Evolutionary conservation across 2,113 vertebrate species (phyloP), one percentile per base, ranked within the genome.

Genomic region (Sterrhoptilus dennistouni): DNA sequence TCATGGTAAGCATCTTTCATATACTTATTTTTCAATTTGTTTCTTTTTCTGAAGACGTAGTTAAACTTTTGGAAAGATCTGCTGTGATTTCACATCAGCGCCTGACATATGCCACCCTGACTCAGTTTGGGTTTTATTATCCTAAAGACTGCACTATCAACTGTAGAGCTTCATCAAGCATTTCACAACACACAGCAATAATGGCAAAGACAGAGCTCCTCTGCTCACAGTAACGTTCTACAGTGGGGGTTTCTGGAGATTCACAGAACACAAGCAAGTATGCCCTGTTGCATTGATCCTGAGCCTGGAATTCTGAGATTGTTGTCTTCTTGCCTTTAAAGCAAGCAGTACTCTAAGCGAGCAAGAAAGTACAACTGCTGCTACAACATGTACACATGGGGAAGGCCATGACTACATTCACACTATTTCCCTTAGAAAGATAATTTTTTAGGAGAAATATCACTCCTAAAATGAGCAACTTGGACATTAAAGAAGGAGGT

Each of bases 381-480:
- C 18, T 74, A 0, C n/a, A 35, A 59, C 8, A 52, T 0, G 0
- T 19, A 23, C 7, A 9, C 4, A 3, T 18, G 60, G 22, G 17
- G 36, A 93, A 52, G 24, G 17, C 8, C 16, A 18, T 20, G 12
- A 4, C 10, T 71, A 3, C 8, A 40, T 60, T 71, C 8, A 23
- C 1, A 6, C 1, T 4, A 4, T 69, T 79, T 82, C 80, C 33
- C 22, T 60, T 42, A 40, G 12, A 5, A 31, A 64, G 27, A 17
- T 54, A 56, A 42, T 44, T 59, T 70, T 87, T 53, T 22, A 61
- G 66, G 38, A 49, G 54, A 74, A 61, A 9, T 2, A n/a, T 8
- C 10, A 25, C 12, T 77, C 12, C 35, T 65, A 66, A 81, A 89
- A 57, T 45, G 74, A 40, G 5, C 10, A 50, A 23, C 14, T 45